Base-by-base conservation (phyloP, 2,113 vertebrate genomes). In the Odontophorus gujanensis region DNA sequence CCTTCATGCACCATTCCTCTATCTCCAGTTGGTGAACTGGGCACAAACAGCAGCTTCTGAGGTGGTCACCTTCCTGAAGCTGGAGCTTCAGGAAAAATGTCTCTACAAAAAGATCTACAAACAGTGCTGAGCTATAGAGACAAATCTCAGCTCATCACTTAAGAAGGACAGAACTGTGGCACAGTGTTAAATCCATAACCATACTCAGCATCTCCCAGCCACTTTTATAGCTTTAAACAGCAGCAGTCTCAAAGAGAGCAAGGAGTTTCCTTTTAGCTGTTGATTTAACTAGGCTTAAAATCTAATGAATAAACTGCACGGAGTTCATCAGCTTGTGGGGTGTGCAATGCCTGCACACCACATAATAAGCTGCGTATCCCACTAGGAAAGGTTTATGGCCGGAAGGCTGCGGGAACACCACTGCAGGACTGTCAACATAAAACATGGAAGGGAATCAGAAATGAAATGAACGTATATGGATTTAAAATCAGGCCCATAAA, bases 291-390 rank as follows among this genome's bases (percentile, higher is more conserved):
- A 43, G 76, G 72, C 85, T 94, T 87, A 71, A 94, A 95, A 94
- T 94, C 87, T 89, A 96, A 85, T 87, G 87, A 95, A 96, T 96
- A 95, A 97, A 95, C 96, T 90, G 85, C 78, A 55, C 47, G 22
- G 61, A 91, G 93, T 85, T 88, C 87, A 83, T 95, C 91, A 94
- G 79, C 79, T 82, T 74, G 68, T 77, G 93, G 85, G 89, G 91
- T 71, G 40, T 76, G 58, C 32, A 7, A 81, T 75, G 87, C 75
- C 93, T 20, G 36, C 79, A 77, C 76, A 75, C 85, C 93, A 90
- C 91, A 65, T 78, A 90, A 97, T 63, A 19, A 95, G n/a, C 89
- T 85, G 11, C 85, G 51, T 73, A 3, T 87, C 92, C 89, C 78
- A 43, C 91, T 30, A 74, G 5, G 86, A 89, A 48, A 34, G 7